A percentile compares a stretch with the other conserved stretches of the same genome.
Evolutionary conservation across 2,797 vertebrate genomes (phyloP).

Genomic region (Parauchenoglanis punctatus): DNA sequence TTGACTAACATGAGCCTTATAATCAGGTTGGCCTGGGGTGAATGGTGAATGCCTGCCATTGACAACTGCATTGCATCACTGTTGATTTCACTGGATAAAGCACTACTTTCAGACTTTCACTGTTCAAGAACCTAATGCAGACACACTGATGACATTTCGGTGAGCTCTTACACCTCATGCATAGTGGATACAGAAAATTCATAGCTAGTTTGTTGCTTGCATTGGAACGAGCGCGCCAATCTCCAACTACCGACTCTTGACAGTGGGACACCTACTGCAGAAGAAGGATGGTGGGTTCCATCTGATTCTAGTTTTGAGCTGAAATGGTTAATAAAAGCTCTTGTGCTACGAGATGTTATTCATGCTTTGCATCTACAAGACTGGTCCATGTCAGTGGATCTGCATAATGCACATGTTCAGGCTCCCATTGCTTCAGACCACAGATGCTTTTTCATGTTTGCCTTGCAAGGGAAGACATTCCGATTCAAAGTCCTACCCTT

Average conservation of each 20-base stretch:
- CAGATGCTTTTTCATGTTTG: neutral
- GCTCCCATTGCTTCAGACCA: neutral
- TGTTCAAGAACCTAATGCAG: neutral
- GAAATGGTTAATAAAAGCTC: neutral
- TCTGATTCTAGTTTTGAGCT: neutral
- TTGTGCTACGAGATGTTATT: neutral
- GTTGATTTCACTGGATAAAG: neutral
- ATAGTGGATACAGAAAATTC: neutral
- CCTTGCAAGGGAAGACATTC: neutral
- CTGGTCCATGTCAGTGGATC: neutral
- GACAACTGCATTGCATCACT: constrained; percentile 3
- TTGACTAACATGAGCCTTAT: neutral
- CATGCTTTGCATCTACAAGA: neutral
- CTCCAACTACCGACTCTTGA: neutral
- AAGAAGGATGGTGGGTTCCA: neutral
- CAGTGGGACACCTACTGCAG: neutral
- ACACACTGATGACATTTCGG: constrained; percentile 5
- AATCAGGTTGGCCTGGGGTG: neutral
- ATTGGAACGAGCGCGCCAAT: neutral
- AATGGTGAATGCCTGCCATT: constrained; percentile 3
- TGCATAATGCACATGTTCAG: neutral
- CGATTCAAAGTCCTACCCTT: neutral
- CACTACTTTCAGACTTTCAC: neutral
- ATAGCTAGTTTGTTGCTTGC: constrained; percentile 2
- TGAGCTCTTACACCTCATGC: neutral